Percentiles rank a stretch among this genome's conserved stretches.
Conservation (phyloP, 2,113 vertebrate genomes). For the Casuarius casuarius region DNA sequence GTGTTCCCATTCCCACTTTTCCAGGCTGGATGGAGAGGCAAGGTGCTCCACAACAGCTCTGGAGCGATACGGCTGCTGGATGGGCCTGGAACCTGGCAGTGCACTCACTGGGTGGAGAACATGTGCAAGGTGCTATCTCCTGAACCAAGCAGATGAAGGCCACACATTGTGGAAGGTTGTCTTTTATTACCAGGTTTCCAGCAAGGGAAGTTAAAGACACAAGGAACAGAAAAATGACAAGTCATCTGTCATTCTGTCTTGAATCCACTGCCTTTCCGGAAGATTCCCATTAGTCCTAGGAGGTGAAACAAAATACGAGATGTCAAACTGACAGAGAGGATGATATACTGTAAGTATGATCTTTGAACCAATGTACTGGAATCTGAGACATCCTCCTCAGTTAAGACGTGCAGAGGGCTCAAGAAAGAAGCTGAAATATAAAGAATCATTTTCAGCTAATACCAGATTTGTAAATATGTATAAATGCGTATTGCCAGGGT, state of each 20-base stretch:
- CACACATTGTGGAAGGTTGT: background rate
- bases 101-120: background rate
- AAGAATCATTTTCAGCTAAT: background rate
- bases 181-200: background rate
- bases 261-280: background rate
- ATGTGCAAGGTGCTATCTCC: background rate
- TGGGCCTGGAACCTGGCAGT: background rate
- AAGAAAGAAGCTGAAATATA: background rate
- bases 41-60: background rate
- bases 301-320: slow-evolving; percentile 41
- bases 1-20: background rate
- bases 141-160: background rate
- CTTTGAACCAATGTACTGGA: background rate
- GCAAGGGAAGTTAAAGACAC: background rate
- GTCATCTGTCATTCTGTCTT: background rate
- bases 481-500: background rate
- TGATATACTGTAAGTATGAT: slow-evolving; percentile 17
- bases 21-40: background rate
- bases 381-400: background rate
- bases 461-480: background rate
- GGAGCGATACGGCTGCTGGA: background rate
- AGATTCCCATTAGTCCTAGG: background rate
- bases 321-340: slow-evolving; percentile 23
- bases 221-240: background rate
- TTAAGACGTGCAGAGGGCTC: background rate